Conservation (phyloP, 1,140 invertebrate genomes). For the Lordiphosa collinella region DNA sequence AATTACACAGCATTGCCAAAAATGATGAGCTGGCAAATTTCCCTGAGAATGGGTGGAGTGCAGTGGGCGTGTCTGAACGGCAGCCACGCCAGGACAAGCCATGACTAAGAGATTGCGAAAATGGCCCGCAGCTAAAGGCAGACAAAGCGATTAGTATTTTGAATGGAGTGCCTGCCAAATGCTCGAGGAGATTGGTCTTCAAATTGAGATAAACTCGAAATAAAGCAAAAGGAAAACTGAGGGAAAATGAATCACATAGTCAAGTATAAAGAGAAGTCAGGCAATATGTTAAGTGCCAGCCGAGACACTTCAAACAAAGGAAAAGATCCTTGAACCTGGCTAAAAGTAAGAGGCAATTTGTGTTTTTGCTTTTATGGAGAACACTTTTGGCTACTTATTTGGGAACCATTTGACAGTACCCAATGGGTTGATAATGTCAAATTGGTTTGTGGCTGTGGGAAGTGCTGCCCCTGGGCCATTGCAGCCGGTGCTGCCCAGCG, state of each 20-base stretch:
- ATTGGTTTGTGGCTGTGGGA: too few relatives aligned
- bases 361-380: too few relatives aligned
- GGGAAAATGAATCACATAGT: constrained; percentile 64
- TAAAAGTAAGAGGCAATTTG: constrained; percentile 12
- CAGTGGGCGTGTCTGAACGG: constrained; percentile 21
- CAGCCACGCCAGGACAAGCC: background rate
- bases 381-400: too few relatives aligned
- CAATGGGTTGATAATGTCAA: too few relatives aligned
- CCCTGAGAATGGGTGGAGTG: constrained; percentile 5
- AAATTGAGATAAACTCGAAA: constrained; percentile 71
- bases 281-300: constrained; percentile 56
- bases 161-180: constrained; percentile 22
- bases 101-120: constrained; percentile 67
- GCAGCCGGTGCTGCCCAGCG: too few relatives aligned
- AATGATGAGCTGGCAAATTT: constrained; percentile 72
- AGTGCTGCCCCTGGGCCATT: too few relatives aligned
- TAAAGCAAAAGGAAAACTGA: constrained; percentile 36
- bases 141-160: constrained; percentile 67
- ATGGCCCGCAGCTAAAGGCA: constrained; percentile 51
- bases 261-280: constrained; percentile 62
- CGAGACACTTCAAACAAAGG: background rate
- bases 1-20: constrained; percentile 67
- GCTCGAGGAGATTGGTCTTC: constrained; percentile 7
- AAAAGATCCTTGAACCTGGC: background rate
- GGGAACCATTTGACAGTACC: too few relatives aligned